Evolutionary conservation across 2,113 vertebrate species (phyloP).

Genomic region (Pseudorasbora parva): DNA sequence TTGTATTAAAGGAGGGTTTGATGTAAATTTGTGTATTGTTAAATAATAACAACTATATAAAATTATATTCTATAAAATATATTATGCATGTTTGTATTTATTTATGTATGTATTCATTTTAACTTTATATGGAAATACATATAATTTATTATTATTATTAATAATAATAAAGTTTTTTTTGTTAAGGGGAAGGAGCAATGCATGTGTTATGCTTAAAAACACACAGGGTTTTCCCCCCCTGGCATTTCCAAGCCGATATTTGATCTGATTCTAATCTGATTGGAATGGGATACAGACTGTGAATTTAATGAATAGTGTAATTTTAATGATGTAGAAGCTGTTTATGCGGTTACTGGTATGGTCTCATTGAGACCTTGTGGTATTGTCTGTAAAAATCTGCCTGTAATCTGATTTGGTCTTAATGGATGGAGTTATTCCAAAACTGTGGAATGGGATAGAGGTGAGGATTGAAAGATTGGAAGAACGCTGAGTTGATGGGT

Average conservation of each 20-base stretch:
- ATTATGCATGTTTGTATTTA: too few relatives aligned
- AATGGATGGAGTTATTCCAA: constrained; percentile 27
- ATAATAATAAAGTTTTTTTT: neutral
- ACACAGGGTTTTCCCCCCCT: neutral
- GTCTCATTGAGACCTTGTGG: constrained; percentile 1
- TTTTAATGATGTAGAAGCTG: constrained; percentile 24
- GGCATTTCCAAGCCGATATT: constrained; percentile 17
- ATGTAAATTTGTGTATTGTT: neutral
- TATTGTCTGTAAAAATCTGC: constrained; percentile 28
- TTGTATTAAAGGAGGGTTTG: neutral
- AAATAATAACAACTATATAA: neutral
- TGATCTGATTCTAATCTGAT: constrained; percentile 38
- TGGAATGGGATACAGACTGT: constrained; percentile 4
- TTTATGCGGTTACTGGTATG: neutral
- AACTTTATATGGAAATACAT: too few relatives aligned
- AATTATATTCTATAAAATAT: too few relatives aligned
- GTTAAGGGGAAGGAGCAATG: neutral
- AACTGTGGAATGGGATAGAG: constrained; percentile 14
- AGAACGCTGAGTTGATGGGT: constrained; percentile 41
- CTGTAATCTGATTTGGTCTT: constrained; percentile 29
- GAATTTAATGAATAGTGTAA: constrained; percentile 25
- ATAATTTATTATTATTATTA: too few relatives aligned
- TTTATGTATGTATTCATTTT: too few relatives aligned
- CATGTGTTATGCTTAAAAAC: neutral
- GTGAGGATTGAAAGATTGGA: constrained; percentile 44